phyloP scores from a whole-genome alignment of 2,797 vertebrate genomes.

The Aulostomus chinensis region DNA sequence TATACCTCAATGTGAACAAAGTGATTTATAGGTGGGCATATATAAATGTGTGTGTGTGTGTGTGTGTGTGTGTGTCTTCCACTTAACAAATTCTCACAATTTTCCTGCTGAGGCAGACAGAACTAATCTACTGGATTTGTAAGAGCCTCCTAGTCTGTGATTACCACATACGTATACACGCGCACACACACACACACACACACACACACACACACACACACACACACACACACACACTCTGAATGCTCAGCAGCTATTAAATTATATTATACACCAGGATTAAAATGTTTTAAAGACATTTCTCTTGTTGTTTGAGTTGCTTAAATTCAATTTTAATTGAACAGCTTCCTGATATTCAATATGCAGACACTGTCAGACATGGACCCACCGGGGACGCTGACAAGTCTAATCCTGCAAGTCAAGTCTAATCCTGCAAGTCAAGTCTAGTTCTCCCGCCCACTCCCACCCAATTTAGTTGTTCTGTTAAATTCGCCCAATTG shows the following conservation, averaged over 20 bases:
- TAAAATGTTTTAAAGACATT: slow-evolving; percentile 9
- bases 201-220: no score
- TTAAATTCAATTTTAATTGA: no score
- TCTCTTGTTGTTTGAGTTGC: no score
- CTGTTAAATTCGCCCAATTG: no score
- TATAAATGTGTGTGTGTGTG: slow-evolving; percentile 2
- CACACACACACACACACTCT: neutral
- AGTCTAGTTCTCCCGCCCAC: no score
- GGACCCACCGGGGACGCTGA: no score
- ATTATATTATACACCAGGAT: slow-evolving; percentile 15
- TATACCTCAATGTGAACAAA: slow-evolving; percentile 5
- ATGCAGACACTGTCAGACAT: no score
- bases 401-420: no score
- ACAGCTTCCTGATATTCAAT: no score
- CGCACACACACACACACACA: neutral
- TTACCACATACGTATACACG: neutral
- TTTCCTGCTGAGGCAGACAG: slow-evolving; percentile 33
- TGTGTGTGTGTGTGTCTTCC: neutral
- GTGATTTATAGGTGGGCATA: neutral
- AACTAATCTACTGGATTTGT: slow-evolving; percentile 52
- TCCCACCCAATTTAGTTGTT: no score
- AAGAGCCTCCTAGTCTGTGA: no score
- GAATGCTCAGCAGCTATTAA: slow-evolving; percentile 1
- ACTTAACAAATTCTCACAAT: slow-evolving; percentile 16
- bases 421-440: no score